Evolutionary conservation across 2,113 vertebrate species (phyloP), one percentile per base, ranked within the genome.

Genomic region (Bothrops jararaca): DNA sequence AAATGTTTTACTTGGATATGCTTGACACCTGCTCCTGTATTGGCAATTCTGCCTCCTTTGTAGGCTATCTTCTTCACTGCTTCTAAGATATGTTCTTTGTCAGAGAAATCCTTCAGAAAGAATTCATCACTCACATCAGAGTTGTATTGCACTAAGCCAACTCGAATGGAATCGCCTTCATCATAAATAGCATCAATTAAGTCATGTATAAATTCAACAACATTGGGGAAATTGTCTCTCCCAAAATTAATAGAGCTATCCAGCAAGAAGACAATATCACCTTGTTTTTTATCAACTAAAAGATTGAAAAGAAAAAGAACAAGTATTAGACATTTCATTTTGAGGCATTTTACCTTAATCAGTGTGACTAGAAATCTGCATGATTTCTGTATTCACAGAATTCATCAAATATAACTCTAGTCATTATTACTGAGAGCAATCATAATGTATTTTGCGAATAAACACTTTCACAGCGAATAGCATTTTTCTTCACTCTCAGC

Each of bases 191-290:
- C 97, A 11, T 99, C 99, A 89, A 99, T 97, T 10, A 99, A 97
- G 1, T 97, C 98, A 7, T 91, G 94, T 56, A 98, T 98, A 10
- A 99, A 99, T 0, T 94, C 58, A 92, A 98, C 98, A 86, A 99
- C 98, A 93, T 97, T 96, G 20, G 97, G 98, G 96, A 99, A 99
- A 95, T 97, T 98, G 0, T 96, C 96, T 60, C 95, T 97, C 85
- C 98, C 98, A 92, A 99, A 96, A 91, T 99, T 99, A 92, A 99
- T 99, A 95, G 99, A 99, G 11, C 99, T 98, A 42, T 99, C 99
- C 96, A 99, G 95, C 93, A 99, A 97, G 97, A 99, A 99, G 69
- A 99, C 99, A 18, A 99, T 98, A 89, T 99, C 99, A 5, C 98
- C 99, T 92, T 98, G 97, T 95, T 99, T 99, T 85, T 97, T 95